Conservation (phyloP, 1,140 invertebrate species). For the Cydia splendana region DNA sequence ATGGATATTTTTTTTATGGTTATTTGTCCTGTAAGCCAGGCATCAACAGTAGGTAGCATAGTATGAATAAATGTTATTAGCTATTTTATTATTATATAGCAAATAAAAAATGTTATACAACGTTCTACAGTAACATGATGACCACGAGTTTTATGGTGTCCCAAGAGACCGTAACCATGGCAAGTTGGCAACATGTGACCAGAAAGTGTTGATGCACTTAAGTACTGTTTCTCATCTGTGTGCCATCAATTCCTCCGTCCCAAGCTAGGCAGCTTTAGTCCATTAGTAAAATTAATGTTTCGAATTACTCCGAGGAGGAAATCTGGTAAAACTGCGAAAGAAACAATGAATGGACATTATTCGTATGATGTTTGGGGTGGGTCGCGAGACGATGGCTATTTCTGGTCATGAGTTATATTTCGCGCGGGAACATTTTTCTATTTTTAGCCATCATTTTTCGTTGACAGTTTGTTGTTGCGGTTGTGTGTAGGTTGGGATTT, state of each 20-base stretch:
- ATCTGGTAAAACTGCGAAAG: constrained; percentile 12
- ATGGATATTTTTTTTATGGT: too few species aligned
- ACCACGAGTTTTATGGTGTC: too few species aligned
- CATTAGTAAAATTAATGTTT: constrained; percentile 80
- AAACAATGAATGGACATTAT: constrained; percentile 30
- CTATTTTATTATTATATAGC: too few species aligned
- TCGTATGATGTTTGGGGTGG: constrained; percentile 25
- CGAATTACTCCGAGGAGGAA: constrained; percentile 51
- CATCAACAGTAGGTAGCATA: too few species aligned
- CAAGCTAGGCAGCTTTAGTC: constrained; percentile 61
- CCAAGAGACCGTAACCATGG: too few species aligned
- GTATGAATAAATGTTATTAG: too few species aligned
- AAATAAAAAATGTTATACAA: too few species aligned
- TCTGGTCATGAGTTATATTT: background rate
- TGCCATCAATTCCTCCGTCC: background rate
- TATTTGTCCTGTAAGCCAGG: too few species aligned
- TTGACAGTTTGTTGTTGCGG: background rate
- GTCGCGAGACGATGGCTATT: constrained; percentile 2
- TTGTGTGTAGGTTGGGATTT: too few species aligned
- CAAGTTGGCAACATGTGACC: too few species aligned
- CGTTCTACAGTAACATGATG: too few species aligned
- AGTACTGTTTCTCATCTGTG: constrained; percentile 11
- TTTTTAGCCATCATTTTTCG: background rate
- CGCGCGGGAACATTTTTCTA: background rate
- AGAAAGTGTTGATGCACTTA: too few species aligned